Evolutionary conservation across 2,797 vertebrate species (phyloP).

Genomic region (Antrozous pallidus): DNA sequence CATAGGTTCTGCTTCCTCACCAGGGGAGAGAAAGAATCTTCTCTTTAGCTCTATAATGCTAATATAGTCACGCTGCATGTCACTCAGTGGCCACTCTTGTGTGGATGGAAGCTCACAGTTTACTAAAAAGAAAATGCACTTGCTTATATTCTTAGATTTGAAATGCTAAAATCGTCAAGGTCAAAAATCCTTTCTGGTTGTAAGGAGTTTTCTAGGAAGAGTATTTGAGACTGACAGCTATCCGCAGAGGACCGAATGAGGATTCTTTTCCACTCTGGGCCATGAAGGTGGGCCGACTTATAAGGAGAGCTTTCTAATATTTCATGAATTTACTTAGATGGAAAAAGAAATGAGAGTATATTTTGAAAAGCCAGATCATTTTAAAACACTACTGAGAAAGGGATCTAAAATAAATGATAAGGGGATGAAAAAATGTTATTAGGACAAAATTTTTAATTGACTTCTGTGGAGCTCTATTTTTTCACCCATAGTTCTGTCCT

Average conservation of each 20-base stretch:
- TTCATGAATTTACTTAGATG: neutral
- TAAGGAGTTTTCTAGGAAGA: neutral
- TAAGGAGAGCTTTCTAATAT: neutral
- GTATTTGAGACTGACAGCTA: neutral
- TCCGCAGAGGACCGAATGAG: neutral
- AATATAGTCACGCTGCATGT: neutral
- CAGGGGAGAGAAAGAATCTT: neutral
- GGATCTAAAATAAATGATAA: slow-evolving; percentile 13
- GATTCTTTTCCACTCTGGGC: neutral
- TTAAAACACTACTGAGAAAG: neutral
- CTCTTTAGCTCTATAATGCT: neutral
- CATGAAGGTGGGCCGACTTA: neutral
- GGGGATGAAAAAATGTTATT: neutral
- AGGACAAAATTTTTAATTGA: neutral
- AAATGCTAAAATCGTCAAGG: slow-evolving; percentile 24
- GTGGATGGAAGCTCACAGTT: neutral
- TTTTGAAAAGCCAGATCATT: neutral
- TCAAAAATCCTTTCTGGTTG: slow-evolving; percentile 42
- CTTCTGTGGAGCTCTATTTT: neutral
- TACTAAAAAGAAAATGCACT: neutral
- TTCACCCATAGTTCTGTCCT: neutral
- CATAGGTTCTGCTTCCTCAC: neutral
- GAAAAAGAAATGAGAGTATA: neutral
- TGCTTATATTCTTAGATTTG: slow-evolving; percentile 3
- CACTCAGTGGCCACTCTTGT: neutral